A percentile compares a stretch with the other conserved stretches of the same genome.
phyloP scores from a whole-genome alignment of 2,888 invertebrate genomes.

The Cepaea hortensis region DNA sequence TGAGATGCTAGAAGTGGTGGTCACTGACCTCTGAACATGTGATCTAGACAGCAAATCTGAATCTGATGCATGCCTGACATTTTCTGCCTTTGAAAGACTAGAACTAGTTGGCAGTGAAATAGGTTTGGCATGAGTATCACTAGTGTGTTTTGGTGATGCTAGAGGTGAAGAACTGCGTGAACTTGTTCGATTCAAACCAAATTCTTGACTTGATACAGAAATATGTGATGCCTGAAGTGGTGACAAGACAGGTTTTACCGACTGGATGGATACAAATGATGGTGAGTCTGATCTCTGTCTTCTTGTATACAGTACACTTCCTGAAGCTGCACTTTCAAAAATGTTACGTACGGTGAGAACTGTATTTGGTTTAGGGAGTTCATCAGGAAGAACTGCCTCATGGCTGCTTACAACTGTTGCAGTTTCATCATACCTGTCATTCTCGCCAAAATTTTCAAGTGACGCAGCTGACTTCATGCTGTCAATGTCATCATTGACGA shows the following conservation, averaged over 20 bases:
- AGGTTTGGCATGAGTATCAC: slow-evolving; percentile 27
- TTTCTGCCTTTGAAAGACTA: not conserved
- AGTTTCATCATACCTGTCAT: slow-evolving; percentile 41
- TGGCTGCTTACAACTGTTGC: slow-evolving; percentile 5
- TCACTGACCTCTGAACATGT: not conserved
- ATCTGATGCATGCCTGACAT: not conserved
- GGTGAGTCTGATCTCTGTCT: slow-evolving; percentile 31
- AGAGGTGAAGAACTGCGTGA: slow-evolving; percentile 25
- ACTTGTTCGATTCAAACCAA: not conserved
- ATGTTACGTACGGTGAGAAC: slow-evolving; percentile 90
- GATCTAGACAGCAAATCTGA: slow-evolving; percentile 8
- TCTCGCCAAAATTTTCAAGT: slow-evolving; percentile 9
- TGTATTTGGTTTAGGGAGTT: slow-evolving; percentile 91
- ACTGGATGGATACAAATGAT: not conserved
- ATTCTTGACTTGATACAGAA: not conserved
- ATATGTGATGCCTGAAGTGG: slow-evolving; percentile 1
- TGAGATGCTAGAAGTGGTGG: not conserved
- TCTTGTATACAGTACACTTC: not conserved
- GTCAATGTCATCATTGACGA: slow-evolving; percentile 47
- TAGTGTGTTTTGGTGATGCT: slow-evolving; percentile 23
- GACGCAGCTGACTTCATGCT: slow-evolving; percentile 20
- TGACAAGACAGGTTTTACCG: not conserved
- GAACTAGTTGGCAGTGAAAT: not conserved
- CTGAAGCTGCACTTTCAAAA: slow-evolving; percentile 81
- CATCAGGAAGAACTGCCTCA: slow-evolving; percentile 71